Evolutionary conservation across 2,888 invertebrate genomes (phyloP).

Genomic region (Reticulitermes lucifugus): DNA sequence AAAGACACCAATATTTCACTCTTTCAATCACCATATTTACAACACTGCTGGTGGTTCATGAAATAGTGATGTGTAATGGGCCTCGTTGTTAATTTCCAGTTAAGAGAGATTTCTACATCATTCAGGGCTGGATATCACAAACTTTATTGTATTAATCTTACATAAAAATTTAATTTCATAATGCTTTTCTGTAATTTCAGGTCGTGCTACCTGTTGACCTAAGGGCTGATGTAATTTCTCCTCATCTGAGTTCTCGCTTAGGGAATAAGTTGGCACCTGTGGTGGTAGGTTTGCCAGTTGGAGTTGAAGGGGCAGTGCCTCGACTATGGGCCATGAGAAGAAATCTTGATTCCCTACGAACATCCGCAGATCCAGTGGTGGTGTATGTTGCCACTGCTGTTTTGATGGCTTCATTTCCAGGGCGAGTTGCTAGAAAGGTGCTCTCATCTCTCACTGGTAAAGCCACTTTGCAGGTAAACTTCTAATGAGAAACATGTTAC

Average conservation of each 20-base stretch:
- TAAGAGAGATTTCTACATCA: too few relatives aligned
- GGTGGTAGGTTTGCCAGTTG: slow-evolving; percentile 64
- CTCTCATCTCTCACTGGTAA: slow-evolving; percentile 50
- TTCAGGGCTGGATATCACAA: too few relatives aligned
- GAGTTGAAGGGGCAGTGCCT: slow-evolving; percentile 70
- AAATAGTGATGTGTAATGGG: too few relatives aligned
- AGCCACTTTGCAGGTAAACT: slow-evolving; percentile 52
- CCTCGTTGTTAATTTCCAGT: too few relatives aligned
- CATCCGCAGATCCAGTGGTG: slow-evolving; percentile 66
- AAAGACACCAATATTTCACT: too few relatives aligned
- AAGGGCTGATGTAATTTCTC: slow-evolving; percentile 52
- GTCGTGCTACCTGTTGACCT: slow-evolving; percentile 62
- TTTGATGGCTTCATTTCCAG: slow-evolving; percentile 58
- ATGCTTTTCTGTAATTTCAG: slow-evolving; percentile 54
- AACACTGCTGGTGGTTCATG: too few relatives aligned
- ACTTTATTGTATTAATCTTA: too few relatives aligned
- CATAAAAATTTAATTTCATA: too few relatives aligned
- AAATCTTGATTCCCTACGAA: slow-evolving; percentile 64
- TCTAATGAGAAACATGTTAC: too few relatives aligned
- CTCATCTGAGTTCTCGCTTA: slow-evolving; percentile 57
- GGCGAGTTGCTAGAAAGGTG: slow-evolving; percentile 56
- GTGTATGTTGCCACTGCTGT: slow-evolving; percentile 65
- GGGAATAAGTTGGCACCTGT: slow-evolving; percentile 61
- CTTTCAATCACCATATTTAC: too few relatives aligned
- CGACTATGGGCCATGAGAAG: slow-evolving; percentile 69